These are phyloP conservation scores for Agrotis ipsilon DNA, from an alignment of 2,888 invertebrate species.

Conservation along the genomic window DNA sequence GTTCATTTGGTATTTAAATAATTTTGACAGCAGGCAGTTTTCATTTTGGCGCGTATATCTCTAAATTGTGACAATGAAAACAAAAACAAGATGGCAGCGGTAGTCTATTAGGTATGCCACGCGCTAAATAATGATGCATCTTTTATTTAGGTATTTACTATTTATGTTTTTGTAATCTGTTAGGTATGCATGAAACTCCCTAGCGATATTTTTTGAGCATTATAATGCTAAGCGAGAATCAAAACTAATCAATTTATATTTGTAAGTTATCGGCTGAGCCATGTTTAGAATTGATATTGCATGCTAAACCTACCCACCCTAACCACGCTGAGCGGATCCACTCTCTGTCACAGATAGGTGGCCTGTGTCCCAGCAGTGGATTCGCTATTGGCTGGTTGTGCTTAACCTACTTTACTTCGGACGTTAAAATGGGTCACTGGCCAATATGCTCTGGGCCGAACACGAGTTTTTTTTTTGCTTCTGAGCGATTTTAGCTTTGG, in stretches of 20 bases:
- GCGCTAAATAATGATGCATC: not conserved
- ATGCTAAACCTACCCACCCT: too few relatives aligned
- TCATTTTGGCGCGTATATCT: not conserved
- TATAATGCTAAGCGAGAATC: not conserved
- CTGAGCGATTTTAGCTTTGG: conserved; percentile 4
- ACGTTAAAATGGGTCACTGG: too few relatives aligned
- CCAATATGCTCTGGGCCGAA: too few relatives aligned
- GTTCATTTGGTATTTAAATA: not conserved
- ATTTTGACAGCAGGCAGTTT: not conserved
- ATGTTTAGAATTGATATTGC: not conserved
- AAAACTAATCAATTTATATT: not conserved
- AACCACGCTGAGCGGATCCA: too few relatives aligned
- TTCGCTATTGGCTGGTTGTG: too few relatives aligned
- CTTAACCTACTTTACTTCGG: too few relatives aligned
- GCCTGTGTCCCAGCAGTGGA: too few relatives aligned
- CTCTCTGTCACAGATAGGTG: too few relatives aligned
- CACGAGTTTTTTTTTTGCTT: not conserved
- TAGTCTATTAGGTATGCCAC: not conserved
- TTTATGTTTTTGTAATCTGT: too few relatives aligned
- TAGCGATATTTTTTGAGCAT: not conserved
- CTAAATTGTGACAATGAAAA: not conserved
- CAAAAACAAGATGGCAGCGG: not conserved
- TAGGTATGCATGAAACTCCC: not conserved
- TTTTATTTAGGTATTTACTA: too few relatives aligned
- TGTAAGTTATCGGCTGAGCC: not conserved